Evolutionary conservation across 2,113 vertebrate genomes (phyloP).

Genomic region (Tylochromis polylepis): DNA sequence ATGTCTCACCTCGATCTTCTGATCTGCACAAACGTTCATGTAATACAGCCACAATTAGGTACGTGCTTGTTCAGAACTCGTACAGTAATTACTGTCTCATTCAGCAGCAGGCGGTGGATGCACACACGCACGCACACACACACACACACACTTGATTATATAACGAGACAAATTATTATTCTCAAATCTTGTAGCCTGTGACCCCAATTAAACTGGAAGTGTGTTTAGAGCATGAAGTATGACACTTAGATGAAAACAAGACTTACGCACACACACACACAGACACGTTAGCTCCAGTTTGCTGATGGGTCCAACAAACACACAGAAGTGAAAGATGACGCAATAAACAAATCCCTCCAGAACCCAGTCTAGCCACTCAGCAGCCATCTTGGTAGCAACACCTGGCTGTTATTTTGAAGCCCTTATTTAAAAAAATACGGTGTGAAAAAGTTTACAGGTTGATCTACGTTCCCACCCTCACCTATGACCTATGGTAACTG

Average conservation of each 20-base stretch:
- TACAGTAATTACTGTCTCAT: neutral
- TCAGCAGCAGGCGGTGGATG: neutral
- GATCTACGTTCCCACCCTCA: neutral
- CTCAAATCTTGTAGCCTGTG: neutral
- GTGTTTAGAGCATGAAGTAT: neutral
- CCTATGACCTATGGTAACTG: fast-evolving
- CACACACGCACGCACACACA: neutral
- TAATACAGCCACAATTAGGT: neutral
- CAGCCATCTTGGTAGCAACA: neutral
- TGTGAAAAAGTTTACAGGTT: neutral
- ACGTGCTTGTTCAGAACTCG: neutral
- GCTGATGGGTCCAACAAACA: neutral
- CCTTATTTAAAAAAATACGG: neutral
- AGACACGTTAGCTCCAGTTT: neutral
- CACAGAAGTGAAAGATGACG: fast-evolving
- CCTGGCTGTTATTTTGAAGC: neutral
- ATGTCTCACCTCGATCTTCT: neutral
- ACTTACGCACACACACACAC: neutral
- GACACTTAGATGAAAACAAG: neutral
- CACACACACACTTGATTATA: neutral
- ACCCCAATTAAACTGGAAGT: slow-evolving; percentile 27
- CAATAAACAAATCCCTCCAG: neutral
- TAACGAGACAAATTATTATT: slow-evolving; percentile 22
- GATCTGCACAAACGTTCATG: neutral
- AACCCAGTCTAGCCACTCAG: fast-evolving